Evolutionary conservation across 2,888 invertebrate genomes (phyloP).

Genomic region (Gasteruption jaculator): DNA sequence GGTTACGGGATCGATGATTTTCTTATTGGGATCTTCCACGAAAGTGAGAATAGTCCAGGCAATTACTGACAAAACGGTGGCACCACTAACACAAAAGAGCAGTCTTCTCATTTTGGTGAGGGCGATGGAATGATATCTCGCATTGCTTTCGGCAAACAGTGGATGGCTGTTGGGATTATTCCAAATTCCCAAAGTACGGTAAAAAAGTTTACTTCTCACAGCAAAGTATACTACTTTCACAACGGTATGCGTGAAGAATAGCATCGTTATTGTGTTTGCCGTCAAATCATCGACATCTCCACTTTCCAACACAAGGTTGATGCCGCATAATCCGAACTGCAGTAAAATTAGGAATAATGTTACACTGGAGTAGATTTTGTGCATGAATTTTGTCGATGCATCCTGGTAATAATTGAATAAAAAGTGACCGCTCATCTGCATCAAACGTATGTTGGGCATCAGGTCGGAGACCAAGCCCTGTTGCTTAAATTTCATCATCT

Average conservation of each 20-base stretch:
- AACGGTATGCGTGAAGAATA: constrained; percentile 75
- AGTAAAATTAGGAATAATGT: constrained; percentile 61
- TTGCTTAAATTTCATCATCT: constrained; percentile 60
- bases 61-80: constrained; percentile 60
- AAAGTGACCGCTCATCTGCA: constrained; percentile 75
- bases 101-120: constrained; percentile 72
- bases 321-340: constrained; percentile 62
- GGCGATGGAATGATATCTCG: constrained; percentile 70
- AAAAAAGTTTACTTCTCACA: constrained; percentile 68
- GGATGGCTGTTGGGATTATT: constrained; percentile 82
- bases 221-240: constrained; percentile 74
- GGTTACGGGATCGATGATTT: constrained; percentile 65
- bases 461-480: constrained; percentile 77
- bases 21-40: constrained; percentile 71
- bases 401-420: constrained; percentile 69
- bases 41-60: constrained; percentile 78
- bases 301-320: constrained; percentile 68
- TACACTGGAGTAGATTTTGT: constrained; percentile 47
- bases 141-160: constrained; percentile 77
- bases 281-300: constrained; percentile 69
- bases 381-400: constrained; percentile 43
- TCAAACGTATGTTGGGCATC: constrained; percentile 76
- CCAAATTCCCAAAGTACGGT: constrained; percentile 77
- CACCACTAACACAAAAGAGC: constrained; percentile 62
- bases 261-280: constrained; percentile 76